phyloP scores from a whole-genome alignment of 2,113 vertebrate species.

The Loxodonta africana region DNA sequence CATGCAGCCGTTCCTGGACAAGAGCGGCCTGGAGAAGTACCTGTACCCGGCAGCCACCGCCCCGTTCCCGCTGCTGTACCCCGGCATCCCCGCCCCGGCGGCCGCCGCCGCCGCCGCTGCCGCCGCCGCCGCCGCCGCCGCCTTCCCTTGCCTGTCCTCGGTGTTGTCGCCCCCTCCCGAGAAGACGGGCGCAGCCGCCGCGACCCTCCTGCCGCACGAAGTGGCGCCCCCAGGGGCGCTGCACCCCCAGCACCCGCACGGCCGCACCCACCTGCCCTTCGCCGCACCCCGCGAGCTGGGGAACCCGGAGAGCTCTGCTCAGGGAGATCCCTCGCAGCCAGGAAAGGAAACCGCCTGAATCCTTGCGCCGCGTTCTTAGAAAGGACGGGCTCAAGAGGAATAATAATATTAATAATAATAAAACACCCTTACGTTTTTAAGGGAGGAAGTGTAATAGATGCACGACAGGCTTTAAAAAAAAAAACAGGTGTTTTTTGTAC shows the following conservation, averaged over 20 bases:
- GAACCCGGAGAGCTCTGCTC: slow-evolving; percentile 63
- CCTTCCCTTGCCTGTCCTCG: slow-evolving; percentile 91
- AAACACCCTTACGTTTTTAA: slow-evolving; percentile 5
- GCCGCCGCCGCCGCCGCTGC: slow-evolving; percentile 76
- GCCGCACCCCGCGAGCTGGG: slow-evolving; percentile 60
- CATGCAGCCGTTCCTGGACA: slow-evolving; percentile 95
- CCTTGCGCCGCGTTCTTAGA: neutral
- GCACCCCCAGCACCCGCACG: slow-evolving; percentile 59
- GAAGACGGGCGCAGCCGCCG: slow-evolving; percentile 86
- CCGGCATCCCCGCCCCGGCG: slow-evolving; percentile 88
- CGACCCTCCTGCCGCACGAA: slow-evolving; percentile 82
- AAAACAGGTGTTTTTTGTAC: slow-evolving; percentile 69
- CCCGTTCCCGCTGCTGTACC: slow-evolving; percentile 94
- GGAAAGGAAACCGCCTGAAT: slow-evolving; percentile 70
- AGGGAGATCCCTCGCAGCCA: slow-evolving; percentile 67
- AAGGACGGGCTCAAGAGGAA: neutral
- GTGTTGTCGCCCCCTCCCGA: slow-evolving; percentile 86
- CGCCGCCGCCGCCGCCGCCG: slow-evolving; percentile 86
- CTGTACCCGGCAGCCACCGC: slow-evolving; percentile 90
- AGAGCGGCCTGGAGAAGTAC: slow-evolving; percentile 93
- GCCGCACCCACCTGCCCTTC: slow-evolving; percentile 76
- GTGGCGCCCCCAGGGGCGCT: slow-evolving; percentile 78
- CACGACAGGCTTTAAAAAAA: slow-evolving; percentile 53
- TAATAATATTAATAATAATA: neutral
- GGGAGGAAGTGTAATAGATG: slow-evolving; percentile 63